Base-by-base conservation (phyloP, 2,888 invertebrate species). In the Camptogramma bilineatum region DNA sequence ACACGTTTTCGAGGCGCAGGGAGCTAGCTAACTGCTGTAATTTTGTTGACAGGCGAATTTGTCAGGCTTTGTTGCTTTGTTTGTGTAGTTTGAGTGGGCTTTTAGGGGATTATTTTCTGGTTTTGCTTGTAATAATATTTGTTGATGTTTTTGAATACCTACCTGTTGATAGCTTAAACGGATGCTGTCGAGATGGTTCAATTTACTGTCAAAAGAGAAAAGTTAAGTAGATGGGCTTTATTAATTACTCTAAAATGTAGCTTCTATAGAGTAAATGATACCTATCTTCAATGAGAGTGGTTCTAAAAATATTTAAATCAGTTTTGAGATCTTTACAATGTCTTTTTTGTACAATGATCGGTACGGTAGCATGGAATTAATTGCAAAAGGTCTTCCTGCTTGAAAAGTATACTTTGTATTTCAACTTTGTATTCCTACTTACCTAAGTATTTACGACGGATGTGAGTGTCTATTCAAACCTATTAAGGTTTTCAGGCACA, bases 1-100 rank as follows among this genome's bases (percentile, higher is more conserved):
- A 66, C 16, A 55, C 55, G 64, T 63, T 67, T 55, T 28, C 8
- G 64, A 51, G 61, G 16, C 52, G 50, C 53, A 44, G 51, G 51
- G 46, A 54, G 50, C 46, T 34, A 24, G 66, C 16, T 62, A 68
- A 66, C 60, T 58, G 46, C 54, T 52, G 50, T 66, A 68, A 68
- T 66, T 65, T 63, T 63, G 66, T 69, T 68, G 67, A 56, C 61
- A 61, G 56, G 54, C 56, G 50, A 63, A 69, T 64, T 69, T 64
- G 62, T 62, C 53, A 34, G 62, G 61, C 56, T 62, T 67, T 68
- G 58, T 47, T 55, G 19, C 52, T 66, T 61, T 62, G 59, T 56
- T 64, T 58, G 61, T 47, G 62, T 55, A 68, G 58, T 62, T 70
- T 59, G 61, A 46, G 61, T 39, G 48, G 34, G 61, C 47, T 61